These are phyloP conservation scores for Nycticorax nycticorax DNA, from an alignment of 2,113 vertebrate genomes.

Conservation along the genomic window DNA sequence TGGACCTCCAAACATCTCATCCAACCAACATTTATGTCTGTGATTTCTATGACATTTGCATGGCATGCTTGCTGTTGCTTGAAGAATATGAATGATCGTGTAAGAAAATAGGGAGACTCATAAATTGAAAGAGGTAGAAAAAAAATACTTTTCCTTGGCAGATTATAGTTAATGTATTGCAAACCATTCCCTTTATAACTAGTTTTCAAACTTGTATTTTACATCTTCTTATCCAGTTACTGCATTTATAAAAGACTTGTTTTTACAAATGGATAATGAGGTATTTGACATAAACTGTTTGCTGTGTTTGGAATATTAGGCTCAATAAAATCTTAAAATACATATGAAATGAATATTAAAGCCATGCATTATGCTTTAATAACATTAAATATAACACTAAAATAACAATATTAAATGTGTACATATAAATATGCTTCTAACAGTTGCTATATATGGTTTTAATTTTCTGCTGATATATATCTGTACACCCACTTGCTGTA, in stretches of 20 bases:
- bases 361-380: conserved; percentile 12
- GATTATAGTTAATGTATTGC: background rate
- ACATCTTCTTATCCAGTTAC: background rate
- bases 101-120: background rate
- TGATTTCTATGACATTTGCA: background rate
- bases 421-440: background rate
- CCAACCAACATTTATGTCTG: background rate
- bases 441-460: conserved; percentile 31
- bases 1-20: background rate
- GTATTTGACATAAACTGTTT: background rate
- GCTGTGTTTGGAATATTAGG: background rate
- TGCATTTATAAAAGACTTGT: background rate
- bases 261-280: conserved; percentile 24
- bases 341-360: conserved; percentile 4
- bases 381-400: background rate
- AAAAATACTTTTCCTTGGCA: background rate
- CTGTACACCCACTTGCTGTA: background rate
- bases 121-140: background rate
- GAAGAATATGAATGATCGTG: background rate
- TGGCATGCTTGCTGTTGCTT: background rate
- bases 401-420: background rate
- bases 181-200: background rate
- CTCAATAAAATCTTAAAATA: conserved; percentile 3
- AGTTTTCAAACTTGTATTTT: background rate
- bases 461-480: conserved; percentile 12